phyloP scores from a whole-genome alignment of 2,888 invertebrate species.

The Brachyptera risi region DNA sequence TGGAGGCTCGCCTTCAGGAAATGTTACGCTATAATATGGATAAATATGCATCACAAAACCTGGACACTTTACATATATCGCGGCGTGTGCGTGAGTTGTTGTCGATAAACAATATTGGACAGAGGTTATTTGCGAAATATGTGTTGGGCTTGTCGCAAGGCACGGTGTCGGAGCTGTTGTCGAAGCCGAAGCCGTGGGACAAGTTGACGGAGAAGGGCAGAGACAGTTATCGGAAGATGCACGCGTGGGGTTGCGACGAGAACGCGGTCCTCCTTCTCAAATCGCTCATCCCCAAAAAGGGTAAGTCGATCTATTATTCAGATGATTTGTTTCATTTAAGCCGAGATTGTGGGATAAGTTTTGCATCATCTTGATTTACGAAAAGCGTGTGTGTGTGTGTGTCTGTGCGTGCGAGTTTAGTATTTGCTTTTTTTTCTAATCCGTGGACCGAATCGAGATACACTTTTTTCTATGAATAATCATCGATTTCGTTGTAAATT shows the following conservation, averaged over 20 bases:
- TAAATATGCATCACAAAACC: conserved; percentile 87
- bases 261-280: conserved; percentile 95
- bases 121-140: conserved; percentile 97
- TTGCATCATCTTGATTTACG: too few species aligned
- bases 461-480: too few species aligned
- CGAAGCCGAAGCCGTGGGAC: conserved; percentile 99
- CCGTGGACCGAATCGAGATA: too few species aligned
- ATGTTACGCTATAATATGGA: conserved; percentile 94
- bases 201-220: conserved; percentile 98
- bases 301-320: too few species aligned
- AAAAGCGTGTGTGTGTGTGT: too few species aligned
- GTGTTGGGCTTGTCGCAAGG: conserved; percentile 95
- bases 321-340: too few species aligned
- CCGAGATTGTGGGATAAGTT: too few species aligned
- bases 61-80: conserved; percentile 94
- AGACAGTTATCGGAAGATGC: conserved; percentile 99
- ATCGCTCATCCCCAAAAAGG: conserved; percentile 96
- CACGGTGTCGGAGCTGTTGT: conserved; percentile 95
- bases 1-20: conserved; percentile 90
- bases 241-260: conserved; percentile 98
- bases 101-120: conserved; percentile 97
- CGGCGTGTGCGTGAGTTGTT: conserved; percentile 88
- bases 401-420: too few species aligned
- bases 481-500: not conserved
- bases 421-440: too few species aligned